Evolutionary conservation across 2,888 invertebrate genomes (phyloP).

Genomic region (Hirtodrosophila alboralis): DNA sequence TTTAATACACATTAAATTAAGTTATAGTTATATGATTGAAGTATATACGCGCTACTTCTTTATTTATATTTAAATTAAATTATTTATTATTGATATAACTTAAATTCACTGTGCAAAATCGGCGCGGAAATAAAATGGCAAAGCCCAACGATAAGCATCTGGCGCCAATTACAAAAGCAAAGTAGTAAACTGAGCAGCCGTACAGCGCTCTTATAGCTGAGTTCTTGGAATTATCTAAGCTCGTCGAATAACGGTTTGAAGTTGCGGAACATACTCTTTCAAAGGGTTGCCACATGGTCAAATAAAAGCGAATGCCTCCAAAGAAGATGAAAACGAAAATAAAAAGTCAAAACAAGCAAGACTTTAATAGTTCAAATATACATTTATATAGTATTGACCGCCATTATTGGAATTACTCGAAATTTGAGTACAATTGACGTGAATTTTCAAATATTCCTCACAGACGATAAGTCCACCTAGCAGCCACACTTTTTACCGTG

Average conservation of each 20-base stretch:
- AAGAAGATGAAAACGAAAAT: constrained; percentile 4
- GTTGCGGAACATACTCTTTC: constrained; percentile 18
- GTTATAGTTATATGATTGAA: constrained; percentile 32
- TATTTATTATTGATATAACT: constrained; percentile 18
- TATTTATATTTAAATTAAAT: constrained; percentile 15
- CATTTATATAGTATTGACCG: constrained; percentile 14
- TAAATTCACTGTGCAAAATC: constrained; percentile 23
- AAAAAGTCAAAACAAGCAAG: constrained; percentile 26
- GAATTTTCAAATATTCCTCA: constrained; percentile 46
- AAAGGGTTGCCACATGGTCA: constrained; percentile 37
- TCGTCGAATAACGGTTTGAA: constrained; percentile 41
- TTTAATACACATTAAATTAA: constrained; percentile 31
- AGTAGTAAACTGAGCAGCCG: constrained; percentile 6
- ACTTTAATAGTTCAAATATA: constrained; percentile 17
- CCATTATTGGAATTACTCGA: constrained; percentile 39
- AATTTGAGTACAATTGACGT: constrained; percentile 68
- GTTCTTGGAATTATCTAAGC: constrained; percentile 20
- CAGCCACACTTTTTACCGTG: constrained; percentile 61
- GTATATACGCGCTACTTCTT: constrained; percentile 61
- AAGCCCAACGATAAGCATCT: constrained; percentile 29
- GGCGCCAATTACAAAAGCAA: constrained; percentile 37
- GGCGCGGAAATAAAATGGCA: constrained; percentile 12
- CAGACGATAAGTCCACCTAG: constrained; percentile 37
- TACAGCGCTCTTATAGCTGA: constrained; percentile 7
- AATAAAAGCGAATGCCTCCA: background rate